Base-by-base conservation (phyloP, 2,113 vertebrate species). In the Harpagus bidentatus region DNA sequence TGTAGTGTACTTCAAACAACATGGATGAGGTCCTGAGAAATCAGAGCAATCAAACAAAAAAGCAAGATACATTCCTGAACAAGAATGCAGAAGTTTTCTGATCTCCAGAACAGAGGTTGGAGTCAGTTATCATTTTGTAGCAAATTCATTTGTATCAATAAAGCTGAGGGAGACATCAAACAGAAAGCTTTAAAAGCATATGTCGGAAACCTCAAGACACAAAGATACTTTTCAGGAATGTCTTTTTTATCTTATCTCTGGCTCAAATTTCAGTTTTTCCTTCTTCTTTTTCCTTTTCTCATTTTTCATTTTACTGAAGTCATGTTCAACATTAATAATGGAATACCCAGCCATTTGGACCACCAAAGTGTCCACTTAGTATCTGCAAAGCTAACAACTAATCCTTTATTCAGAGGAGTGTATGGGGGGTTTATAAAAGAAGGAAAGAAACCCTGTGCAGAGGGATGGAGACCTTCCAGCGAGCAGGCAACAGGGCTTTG, bases 161-260 rank as follows among this genome's bases (percentile, higher is more conserved):
- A 92, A 80, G 32, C 82, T 88, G 71, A 92, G 42, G 45, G 25
- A 93, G 59, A 86, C 71, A 90, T 94, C 82, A 96, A 95, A 90
- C 21, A 81, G 40, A 96, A 93, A 66, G n/a, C 79, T 88, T 93
- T 86, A 86, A 92, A 94, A 86, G 67, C 53, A 1, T 65, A 80
- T 38, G 42, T 53, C 73, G 53, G 71, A 93, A 94, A 62, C 63
- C 79, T 92, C 45, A 59, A 90, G 59, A 84, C 9, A 50, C 34
- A 74, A 91, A 85, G 45, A 73, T 31, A 74, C 50, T 88, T 88
- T 70, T 81, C 93, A 90, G 45, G 53, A 88, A 74, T 9, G 58
- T 71, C 36, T 79, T 83, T 93, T 95, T 90, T n/a, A 62, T 86
- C 76, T 76, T 88, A 72, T 73, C 36, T 80, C n/a, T 83, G 34